Base-by-base conservation (phyloP, 1,140 invertebrate species). In the Lordiphosa stackelbergi region DNA sequence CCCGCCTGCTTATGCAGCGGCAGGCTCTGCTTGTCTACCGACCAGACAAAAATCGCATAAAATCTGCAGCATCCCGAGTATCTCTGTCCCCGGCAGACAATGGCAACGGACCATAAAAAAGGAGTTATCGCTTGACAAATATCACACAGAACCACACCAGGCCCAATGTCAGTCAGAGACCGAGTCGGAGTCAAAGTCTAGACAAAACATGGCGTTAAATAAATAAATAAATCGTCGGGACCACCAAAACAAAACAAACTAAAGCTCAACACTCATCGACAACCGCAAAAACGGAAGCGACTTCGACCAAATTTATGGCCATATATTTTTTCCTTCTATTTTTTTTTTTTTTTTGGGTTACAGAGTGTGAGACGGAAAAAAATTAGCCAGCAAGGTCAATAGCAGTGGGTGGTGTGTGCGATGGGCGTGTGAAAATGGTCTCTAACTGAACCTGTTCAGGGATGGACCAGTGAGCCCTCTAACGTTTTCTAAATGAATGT, bases 191-290 rank as follows among this genome's bases (percentile, higher is more conserved):
- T 61, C 31, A 38, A 43, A 35, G 75, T 81, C 77, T 81, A 81
- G 75, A 81, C 75, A 81, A 83, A 81, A 83, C 75, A 81, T 75
- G 75, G 75, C 77, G 69, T 74, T 81, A 81, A 81, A 83, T 81
- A 81, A 81, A 81, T 83, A 81, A 81, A 81, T 83, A 71, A 70
- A 70, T 70, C 48, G 63, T 45, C 31, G 11, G 10, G 53, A 37
- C 63, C 49, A 38, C 51, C 52, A 48, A 38, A 55, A 31, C 40
- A 42, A 12, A 49, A 31, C 11, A 66, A 52, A 41, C 56, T 61
- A 45, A 24, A 46, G 51, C 28, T 7, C 16, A 45, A 45, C 22
- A 52, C 55, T 42, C 63, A 72, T 72, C 72, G 69, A 66, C 69
- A 54, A 57, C 75, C 74, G 31, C 71, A 81, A 64, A 79, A 78